Evolutionary conservation across 2,113 vertebrate genomes (phyloP), one percentile per base, ranked within the genome.

Genomic region (Myiozetetes cayanensis): DNA sequence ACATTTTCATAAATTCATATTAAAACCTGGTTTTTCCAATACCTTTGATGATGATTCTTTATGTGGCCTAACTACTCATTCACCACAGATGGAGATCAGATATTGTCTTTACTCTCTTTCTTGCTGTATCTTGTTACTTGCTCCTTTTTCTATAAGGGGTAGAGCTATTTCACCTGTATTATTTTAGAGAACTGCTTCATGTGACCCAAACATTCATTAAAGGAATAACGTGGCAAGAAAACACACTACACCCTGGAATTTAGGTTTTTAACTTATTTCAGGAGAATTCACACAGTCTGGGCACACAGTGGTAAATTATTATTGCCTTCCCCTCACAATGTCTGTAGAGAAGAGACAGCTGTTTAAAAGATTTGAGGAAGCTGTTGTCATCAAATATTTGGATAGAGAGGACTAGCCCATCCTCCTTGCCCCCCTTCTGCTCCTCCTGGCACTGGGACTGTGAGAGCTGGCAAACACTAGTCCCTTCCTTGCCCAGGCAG

Each of bases 401-500:
- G 12, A 52, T 25, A 46, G 41, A 67, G 55, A 66, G 17, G 8
- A 62, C 82, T 82, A 33, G 10, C 18, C 25, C 17, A 39, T 70
- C 24, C 12, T 80, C 21, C 14, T 68, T 80, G 9, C 6, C 19
- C 9, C 43, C 17, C 23, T 52, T 24, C 19, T 6, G 8, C 14
- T 33, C 35, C 4, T 15, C n/a, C 35, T 79, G 19, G 61, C 28
- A 63, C 24, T 3, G 6, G 25, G 50, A 75, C 39, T 25, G 19
- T 12, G 14, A 39, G 12, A 85, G 7, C 6, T 7, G 8, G 16
- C n/a, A 66, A 46, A 67, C 14, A 63, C 7, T 21, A 67, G 11
- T 8, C n/a, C 37, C 14, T 58, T 78, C n/a, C 73, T 78, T 0
- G 0, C 13, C 8, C 5, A 4, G 28, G 23, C 49, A 53, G 50